Percentiles rank a stretch among this genome's conserved stretches.
These are phyloP conservation scores for Drosophila sp. DNA, from an alignment of 1,140 invertebrate species.

Conservation along the genomic window DNA sequence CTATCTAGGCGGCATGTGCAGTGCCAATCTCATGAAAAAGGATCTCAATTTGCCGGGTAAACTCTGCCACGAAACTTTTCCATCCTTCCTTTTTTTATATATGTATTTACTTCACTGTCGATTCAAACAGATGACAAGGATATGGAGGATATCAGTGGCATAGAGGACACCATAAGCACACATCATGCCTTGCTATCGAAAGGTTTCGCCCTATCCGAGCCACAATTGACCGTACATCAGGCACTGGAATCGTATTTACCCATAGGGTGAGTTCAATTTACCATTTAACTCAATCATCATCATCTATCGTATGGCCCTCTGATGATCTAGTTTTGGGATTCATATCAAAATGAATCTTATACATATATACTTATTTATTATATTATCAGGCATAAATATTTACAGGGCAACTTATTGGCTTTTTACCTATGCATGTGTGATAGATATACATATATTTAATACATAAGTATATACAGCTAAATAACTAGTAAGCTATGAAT, in stretches of 20 bases:
- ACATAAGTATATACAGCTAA: slow-evolving; percentile 15
- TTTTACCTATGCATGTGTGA: background rate
- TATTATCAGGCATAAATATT: slow-evolving; percentile 12
- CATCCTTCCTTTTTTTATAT: background rate
- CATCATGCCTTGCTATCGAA: slow-evolving; percentile 92
- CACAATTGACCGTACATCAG: slow-evolving; percentile 92
- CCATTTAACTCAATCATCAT: background rate
- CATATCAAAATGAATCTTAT: no score
- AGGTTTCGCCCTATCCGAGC: slow-evolving; percentile 94
- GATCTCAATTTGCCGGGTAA: slow-evolving; percentile 90
- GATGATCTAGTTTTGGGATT: no score
- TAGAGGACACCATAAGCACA: slow-evolving; percentile 89
- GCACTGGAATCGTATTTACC: slow-evolving; percentile 95
- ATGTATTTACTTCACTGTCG: background rate
- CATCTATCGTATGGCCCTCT: no score
- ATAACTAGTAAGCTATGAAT: slow-evolving; percentile 45
- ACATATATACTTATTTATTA: background rate
- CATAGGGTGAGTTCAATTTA: slow-evolving; percentile 88
- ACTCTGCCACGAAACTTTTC: background rate
- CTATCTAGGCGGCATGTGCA: slow-evolving; percentile 95
- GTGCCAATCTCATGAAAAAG: slow-evolving; percentile 93
- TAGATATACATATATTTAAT: slow-evolving; percentile 28
- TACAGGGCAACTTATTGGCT: slow-evolving; percentile 5
- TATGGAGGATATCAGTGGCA: slow-evolving; percentile 88
- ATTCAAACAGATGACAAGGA: slow-evolving; percentile 87